Percentiles rank a stretch among this genome's conserved stretches.
Evolutionary conservation across 2,888 invertebrate species (phyloP).

Genomic region (Melinaea menophilus): DNA sequence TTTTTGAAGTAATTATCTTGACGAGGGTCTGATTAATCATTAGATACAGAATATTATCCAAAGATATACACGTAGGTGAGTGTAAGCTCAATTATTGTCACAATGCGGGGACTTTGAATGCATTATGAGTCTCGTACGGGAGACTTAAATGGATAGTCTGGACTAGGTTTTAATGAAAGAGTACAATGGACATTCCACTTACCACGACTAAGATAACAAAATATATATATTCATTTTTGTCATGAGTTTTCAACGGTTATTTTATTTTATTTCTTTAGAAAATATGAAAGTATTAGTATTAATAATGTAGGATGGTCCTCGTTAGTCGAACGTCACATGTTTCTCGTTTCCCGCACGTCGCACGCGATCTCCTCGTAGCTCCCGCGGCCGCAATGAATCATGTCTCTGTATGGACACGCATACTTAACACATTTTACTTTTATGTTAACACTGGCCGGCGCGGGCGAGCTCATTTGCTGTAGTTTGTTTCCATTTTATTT

Average conservation of each 20-base stretch:
- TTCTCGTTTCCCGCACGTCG: conserved; percentile 57
- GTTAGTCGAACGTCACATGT: conserved; percentile 38
- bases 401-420: conserved; percentile 3
- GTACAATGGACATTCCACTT: conserved; percentile 39
- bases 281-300: not conserved
- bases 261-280: not conserved
- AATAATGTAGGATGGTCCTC: conserved; percentile 34
- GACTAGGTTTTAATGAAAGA: conserved; percentile 45
- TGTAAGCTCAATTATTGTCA: conserved; percentile 23
- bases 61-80: conserved; percentile 27
- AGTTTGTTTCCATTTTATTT: too few species aligned
- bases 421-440: not conserved
- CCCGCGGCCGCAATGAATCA: conserved; percentile 49
- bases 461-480: too few species aligned
- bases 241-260: not conserved
- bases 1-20: too few species aligned
- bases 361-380: conserved; percentile 54
- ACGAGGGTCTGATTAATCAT: too few species aligned
- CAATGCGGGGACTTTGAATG: conserved; percentile 42
- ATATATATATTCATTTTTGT: too few species aligned
- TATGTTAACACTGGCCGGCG: too few species aligned
- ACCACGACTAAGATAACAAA: not conserved
- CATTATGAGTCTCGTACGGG: conserved; percentile 63
- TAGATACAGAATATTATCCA: too few species aligned
- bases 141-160: conserved; percentile 63